Conservation (phyloP, 2,888 invertebrate genomes). For the Germaria angustata region DNA sequence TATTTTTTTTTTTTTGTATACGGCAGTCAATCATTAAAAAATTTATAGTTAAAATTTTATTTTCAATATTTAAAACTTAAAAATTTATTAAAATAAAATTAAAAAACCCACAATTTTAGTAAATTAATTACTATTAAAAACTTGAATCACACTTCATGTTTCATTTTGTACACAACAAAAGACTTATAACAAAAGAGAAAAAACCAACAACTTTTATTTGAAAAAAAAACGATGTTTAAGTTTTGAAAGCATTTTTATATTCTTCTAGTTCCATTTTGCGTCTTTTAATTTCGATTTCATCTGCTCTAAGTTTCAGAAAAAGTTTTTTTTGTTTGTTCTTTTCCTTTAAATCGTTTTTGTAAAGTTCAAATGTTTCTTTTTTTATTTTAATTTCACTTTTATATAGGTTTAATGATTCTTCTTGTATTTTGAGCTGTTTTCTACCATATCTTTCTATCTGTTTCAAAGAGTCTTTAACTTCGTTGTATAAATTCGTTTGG, state of each 20-base stretch:
- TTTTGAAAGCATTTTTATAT: not conserved
- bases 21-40: not conserved
- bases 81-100: not conserved
- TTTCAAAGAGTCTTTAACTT: constrained; percentile 7
- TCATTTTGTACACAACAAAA: too few relatives aligned
- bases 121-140: too few relatives aligned
- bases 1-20: too few relatives aligned
- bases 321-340: not conserved
- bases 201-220: too few relatives aligned
- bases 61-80: not conserved
- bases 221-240: too few relatives aligned
- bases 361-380: not conserved
- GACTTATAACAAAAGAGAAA: too few relatives aligned
- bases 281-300: constrained; percentile 8
- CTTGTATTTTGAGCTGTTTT: not conserved
- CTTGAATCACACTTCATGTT: too few relatives aligned
- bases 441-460: not conserved
- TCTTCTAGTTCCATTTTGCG: constrained; percentile 5
- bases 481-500: too few relatives aligned
- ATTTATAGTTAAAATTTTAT: not conserved
- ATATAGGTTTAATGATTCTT: too few relatives aligned
- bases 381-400: too few relatives aligned
- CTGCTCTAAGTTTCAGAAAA: constrained; percentile 1
- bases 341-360: not conserved
- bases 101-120: not conserved